Base-by-base conservation (phyloP, 2,113 vertebrate species). In the Jacana jacana region DNA sequence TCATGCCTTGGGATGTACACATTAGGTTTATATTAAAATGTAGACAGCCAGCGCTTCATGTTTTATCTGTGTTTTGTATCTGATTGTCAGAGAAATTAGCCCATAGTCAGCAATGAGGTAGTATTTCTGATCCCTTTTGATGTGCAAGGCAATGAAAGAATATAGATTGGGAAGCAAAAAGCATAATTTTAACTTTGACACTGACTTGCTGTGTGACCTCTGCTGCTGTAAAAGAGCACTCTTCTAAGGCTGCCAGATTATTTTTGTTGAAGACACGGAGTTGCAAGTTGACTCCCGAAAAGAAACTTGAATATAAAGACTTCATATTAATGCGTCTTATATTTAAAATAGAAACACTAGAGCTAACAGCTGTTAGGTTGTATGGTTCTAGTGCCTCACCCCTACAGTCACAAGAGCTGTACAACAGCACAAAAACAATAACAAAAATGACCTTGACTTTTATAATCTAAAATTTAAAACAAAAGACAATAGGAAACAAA, bases 11-110 rank as follows among this genome's bases (percentile, higher is more conserved):
- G 93, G 80, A 86, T 75, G 48, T 68, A 68, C 30, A 60, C 2
- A 22, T 84, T 57, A 79, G 31, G 17, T 81, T 92, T 88, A 69
- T 60, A 86, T 78, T 95, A 84, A 93, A 94, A 91, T 42, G 39
- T 46, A 72, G 77, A 42, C 64, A 91, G 42, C 42, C 24, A 69
- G 49, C 23, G 84, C n/a, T 78, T 88, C 60, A 10, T 86, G 55
- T 81, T 78, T 94, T 84, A 83, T 91, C 81, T 71, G 13, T 83
- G 68, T 49, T 94, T 83, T 46, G 23, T 55, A 77, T 84, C 65
- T 93, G 69, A 70, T 65, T 86, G 48, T 83, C 40, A 80, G 60
- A 86, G 44, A 85, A 95, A 86, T 89, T 92, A 90, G 69, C 18
- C 52, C 30, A 11, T 17, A 69, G 46, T 76, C 39, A 76, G 44